Conservation (phyloP, 2,888 invertebrate genomes). For the Mallateleia sp. region DNA sequence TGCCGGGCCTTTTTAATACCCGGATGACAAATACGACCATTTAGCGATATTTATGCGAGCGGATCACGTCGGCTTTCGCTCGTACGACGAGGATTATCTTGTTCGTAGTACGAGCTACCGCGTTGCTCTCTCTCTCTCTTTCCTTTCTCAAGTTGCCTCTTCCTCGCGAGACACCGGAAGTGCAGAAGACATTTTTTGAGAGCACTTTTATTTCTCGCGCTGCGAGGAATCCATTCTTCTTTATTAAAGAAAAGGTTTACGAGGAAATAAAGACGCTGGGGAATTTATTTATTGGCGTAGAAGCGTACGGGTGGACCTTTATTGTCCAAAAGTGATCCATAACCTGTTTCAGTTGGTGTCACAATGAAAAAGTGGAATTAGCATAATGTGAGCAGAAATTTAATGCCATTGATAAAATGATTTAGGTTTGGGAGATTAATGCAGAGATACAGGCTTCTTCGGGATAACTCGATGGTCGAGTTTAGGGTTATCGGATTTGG, state of each 20-base stretch:
- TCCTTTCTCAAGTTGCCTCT: slow-evolving; percentile 53
- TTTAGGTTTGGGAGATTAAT: slow-evolving; percentile 54
- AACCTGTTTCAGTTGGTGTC: slow-evolving; percentile 42
- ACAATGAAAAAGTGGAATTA: slow-evolving; percentile 51
- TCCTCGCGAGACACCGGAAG: slow-evolving; percentile 48
- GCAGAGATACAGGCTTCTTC: slow-evolving; percentile 33
- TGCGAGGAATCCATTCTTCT: background rate
- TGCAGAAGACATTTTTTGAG: background rate
- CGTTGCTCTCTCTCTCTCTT: slow-evolving; percentile 32
- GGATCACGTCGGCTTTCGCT: slow-evolving; percentile 88
- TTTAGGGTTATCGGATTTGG: slow-evolving; percentile 52
- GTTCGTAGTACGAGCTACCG: slow-evolving; percentile 77
- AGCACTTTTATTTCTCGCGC: background rate
- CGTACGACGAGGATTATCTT: slow-evolving; percentile 87
- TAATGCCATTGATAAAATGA: slow-evolving; percentile 62
- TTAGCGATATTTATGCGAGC: slow-evolving; percentile 88
- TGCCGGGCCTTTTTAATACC: slow-evolving; percentile 82
- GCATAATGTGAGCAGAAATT: slow-evolving; percentile 58
- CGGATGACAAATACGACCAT: slow-evolving; percentile 87
- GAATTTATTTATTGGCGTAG: slow-evolving; percentile 3
- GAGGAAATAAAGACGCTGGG: background rate
- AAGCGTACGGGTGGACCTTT: background rate
- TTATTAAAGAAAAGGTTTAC: background rate
- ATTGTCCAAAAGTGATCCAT: slow-evolving; percentile 18
- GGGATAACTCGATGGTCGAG: slow-evolving; percentile 22